These are phyloP conservation scores for Clarias laeviceps DNA, from an alignment of 2,797 vertebrate species.

Conservation along the genomic window DNA sequence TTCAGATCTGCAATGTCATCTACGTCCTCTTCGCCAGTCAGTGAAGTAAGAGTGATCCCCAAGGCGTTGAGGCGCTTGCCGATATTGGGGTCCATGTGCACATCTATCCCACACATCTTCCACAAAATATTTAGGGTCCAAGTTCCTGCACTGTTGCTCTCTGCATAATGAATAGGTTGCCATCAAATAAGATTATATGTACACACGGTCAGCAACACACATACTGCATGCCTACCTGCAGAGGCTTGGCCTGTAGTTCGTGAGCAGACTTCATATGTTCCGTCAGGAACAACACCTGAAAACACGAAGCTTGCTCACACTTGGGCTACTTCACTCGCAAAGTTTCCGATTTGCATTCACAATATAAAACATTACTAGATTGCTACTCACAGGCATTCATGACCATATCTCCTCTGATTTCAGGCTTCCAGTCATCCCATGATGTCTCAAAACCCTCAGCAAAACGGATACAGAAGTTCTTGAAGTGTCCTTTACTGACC, in stretches of 20 bases:
- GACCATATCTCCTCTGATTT: constrained; percentile 88
- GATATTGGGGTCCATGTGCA: constrained; percentile 99
- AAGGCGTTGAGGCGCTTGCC: constrained; percentile 94
- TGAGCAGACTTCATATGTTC: constrained; percentile 98
- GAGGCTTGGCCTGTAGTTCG: constrained; percentile 93
- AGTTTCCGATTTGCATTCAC: neutral
- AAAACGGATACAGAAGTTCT: constrained; percentile 98
- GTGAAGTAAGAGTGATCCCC: constrained; percentile 93
- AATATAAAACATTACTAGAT: neutral
- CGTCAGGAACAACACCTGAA: constrained; percentile 95
- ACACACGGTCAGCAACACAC: neutral
- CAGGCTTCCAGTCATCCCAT: constrained; percentile 99
- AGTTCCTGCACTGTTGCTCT: constrained; percentile 97
- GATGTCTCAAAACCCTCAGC: constrained; percentile 98
- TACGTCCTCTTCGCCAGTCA: constrained; percentile 94
- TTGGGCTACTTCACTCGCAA: neutral
- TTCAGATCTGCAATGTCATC: constrained; percentile 95
- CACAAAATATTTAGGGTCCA: constrained; percentile 98
- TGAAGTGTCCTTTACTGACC: constrained; percentile 99
- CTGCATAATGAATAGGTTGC: constrained; percentile 63
- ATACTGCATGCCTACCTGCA: constrained; percentile 77
- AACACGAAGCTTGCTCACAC: constrained; percentile 28
- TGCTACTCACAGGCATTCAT: constrained; percentile 96
- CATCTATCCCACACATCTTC: constrained; percentile 99
- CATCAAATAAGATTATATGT: neutral